Evolutionary conservation across 1,140 invertebrate species (phyloP).

Genomic region (Calephelis nemesis): DNA sequence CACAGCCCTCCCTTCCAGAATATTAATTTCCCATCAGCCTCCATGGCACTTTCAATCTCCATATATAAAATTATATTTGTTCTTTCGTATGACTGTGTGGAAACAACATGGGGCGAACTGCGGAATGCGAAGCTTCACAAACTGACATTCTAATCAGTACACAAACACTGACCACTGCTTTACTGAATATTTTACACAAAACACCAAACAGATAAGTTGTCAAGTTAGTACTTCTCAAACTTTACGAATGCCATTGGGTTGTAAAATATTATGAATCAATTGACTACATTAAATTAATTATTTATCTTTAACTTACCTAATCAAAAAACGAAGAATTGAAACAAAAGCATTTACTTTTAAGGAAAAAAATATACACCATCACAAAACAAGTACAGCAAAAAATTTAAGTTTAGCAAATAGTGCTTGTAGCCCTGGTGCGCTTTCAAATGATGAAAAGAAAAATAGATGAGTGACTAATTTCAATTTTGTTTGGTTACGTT

Average conservation of each 20-base stretch:
- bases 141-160: constrained; percentile 18
- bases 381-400: no score
- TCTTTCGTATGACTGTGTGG: not conserved
- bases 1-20: constrained; percentile 69
- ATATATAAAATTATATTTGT: constrained; percentile 24
- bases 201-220: constrained; percentile 9
- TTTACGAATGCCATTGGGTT: not conserved
- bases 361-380: no score
- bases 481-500: no score
- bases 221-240: not conserved
- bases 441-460: no score
- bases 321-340: no score
- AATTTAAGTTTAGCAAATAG: no score
- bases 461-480: no score
- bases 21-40: constrained; percentile 62
- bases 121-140: constrained; percentile 21
- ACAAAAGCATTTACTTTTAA: no score
- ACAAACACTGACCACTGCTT: not conserved
- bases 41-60: constrained; percentile 52
- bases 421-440: no score
- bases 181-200: not conserved
- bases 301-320: no score
- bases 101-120: not conserved
- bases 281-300: no score
- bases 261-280: no score